Conservation (phyloP, 1,140 invertebrate species). For the Lucilia cuprina region DNA sequence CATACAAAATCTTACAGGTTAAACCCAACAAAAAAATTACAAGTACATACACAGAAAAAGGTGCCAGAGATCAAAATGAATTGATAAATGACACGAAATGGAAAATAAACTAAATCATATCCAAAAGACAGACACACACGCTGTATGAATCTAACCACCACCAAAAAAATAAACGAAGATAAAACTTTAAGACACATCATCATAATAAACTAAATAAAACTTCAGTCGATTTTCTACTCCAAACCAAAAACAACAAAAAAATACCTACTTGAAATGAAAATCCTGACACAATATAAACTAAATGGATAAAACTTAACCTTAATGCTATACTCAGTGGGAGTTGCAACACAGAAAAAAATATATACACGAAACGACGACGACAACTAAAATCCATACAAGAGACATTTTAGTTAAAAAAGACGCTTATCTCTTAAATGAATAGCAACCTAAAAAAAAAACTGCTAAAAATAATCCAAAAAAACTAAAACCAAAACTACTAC, state of each 20-base stretch:
- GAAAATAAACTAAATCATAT: neutral
- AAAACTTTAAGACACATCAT: constrained; percentile 8
- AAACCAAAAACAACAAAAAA: neutral
- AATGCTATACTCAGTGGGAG: constrained; percentile 8
- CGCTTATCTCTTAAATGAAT: neutral
- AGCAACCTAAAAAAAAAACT: neutral
- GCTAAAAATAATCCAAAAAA: neutral
- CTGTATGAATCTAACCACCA: neutral
- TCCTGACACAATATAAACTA: constrained; percentile 12
- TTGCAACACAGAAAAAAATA: neutral
- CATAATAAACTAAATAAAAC: neutral
- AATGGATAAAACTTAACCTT: constrained; percentile 18
- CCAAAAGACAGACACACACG: neutral
- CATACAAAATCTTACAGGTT: neutral
- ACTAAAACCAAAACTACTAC: neutral
- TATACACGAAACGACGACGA: neutral
- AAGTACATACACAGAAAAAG: neutral
- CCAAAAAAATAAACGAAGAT: neutral
- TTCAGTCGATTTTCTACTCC: neutral
- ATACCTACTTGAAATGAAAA: neutral
- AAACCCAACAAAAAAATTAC: neutral
- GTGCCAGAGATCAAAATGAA: constrained; percentile 30
- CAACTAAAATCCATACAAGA: neutral
- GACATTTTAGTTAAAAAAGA: neutral
- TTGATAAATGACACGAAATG: constrained; percentile 30